Conservation (phyloP, 2,888 invertebrate genomes). For the Helicoverpa assulta region DNA sequence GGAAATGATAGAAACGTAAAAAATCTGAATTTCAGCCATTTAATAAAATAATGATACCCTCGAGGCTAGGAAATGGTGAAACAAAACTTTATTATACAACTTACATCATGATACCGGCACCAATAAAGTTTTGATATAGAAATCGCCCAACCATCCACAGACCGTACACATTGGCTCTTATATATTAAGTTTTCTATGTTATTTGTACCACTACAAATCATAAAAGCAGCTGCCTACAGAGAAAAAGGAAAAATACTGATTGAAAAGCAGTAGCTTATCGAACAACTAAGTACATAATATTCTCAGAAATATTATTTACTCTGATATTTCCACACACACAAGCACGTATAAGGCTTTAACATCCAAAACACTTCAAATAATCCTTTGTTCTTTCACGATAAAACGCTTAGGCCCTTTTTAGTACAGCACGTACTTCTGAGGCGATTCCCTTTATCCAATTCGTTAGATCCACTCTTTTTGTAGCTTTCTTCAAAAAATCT, state of each 20-base stretch:
- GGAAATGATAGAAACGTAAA: conserved; percentile 37
- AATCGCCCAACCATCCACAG: no score
- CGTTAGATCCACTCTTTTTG: conserved; percentile 49
- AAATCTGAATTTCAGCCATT: conserved; percentile 25
- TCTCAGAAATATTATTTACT: background rate
- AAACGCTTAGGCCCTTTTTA: conserved; percentile 40
- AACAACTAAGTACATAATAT: conserved; percentile 3
- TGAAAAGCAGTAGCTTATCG: background rate
- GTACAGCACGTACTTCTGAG: conserved; percentile 21
- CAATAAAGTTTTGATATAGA: no score
- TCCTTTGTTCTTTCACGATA: conserved; percentile 57
- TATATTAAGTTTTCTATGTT: no score
- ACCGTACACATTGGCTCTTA: no score
- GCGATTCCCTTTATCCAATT: conserved; percentile 40
- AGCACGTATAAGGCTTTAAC: conserved; percentile 32
- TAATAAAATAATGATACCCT: conserved; percentile 36
- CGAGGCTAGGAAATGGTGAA: background rate
- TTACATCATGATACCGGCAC: no score
- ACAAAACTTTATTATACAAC: conserved; percentile 6
- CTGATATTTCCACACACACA: conserved; percentile 8
- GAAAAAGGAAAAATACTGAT: background rate
- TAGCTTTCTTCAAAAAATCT: conserved; percentile 15
- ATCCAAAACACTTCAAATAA: conserved; percentile 53
- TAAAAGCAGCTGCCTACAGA: background rate
- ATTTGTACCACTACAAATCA: background rate